phyloP scores from a whole-genome alignment of 1,140 invertebrate genomes.

The Drosophila mojavensis region DNA sequence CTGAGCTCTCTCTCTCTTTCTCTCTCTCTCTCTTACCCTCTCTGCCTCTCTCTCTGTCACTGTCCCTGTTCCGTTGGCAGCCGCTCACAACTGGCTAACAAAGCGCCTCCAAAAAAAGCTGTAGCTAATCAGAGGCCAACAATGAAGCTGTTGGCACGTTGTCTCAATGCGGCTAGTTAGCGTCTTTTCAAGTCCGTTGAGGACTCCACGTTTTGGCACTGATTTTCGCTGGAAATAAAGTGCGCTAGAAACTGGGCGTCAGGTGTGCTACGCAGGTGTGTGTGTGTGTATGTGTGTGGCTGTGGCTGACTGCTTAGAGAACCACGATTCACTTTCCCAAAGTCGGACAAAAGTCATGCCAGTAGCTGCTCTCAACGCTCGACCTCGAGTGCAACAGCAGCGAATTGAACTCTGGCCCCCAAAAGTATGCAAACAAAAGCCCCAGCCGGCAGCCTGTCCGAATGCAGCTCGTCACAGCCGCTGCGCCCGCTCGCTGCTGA shows the following conservation, averaged over 20 bases:
- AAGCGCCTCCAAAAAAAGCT: slow-evolving; percentile 9
- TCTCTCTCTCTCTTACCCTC: neutral
- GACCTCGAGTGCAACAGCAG: slow-evolving; percentile 23
- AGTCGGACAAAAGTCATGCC: slow-evolving; percentile 36
- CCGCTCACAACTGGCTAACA: neutral
- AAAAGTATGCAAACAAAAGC: slow-evolving; percentile 52
- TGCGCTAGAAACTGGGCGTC: too few species aligned
- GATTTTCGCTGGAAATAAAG: slow-evolving; percentile 36
- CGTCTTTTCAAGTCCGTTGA: slow-evolving; percentile 31
- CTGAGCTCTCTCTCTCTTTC: neutral
- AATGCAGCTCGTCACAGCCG: slow-evolving; percentile 25
- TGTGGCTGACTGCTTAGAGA: slow-evolving; percentile 25
- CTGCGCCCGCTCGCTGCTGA: slow-evolving; percentile 12
- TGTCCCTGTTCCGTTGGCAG: neutral
- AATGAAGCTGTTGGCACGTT: slow-evolving; percentile 53
- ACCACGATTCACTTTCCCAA: neutral
- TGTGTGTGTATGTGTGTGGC: neutral
- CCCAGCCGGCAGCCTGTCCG: neutral
- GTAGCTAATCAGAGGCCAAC: slow-evolving; percentile 36
- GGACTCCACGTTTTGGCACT: neutral
- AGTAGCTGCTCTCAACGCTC: slow-evolving; percentile 20
- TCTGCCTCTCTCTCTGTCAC: neutral
- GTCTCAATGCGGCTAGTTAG: slow-evolving; percentile 67
- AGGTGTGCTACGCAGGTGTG: neutral
- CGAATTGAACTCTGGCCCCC: slow-evolving; percentile 40